phyloP scores from a whole-genome alignment of 2,797 vertebrate genomes.

The Amphiprion clarkii region DNA sequence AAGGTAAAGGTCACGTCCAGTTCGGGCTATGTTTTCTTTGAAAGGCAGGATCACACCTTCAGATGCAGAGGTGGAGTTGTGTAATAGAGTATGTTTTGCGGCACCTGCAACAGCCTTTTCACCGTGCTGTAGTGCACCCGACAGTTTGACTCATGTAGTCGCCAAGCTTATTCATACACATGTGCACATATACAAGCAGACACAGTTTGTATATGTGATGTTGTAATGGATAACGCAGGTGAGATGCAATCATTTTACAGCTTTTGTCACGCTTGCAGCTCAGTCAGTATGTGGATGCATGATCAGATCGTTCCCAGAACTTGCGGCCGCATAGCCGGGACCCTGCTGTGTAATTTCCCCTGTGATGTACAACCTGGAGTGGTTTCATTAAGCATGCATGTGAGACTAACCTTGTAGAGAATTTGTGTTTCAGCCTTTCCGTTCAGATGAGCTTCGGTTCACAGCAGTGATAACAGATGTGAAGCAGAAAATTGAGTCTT shows the following conservation, averaged over 20 bases:
- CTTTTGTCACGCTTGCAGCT: background rate
- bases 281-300: conserved; percentile 17
- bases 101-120: conserved; percentile 38
- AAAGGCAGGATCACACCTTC: conserved; percentile 24
- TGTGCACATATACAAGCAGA: conserved; percentile 1
- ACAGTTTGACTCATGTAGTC: conserved; percentile 26
- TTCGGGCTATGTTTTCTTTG: conserved; percentile 20
- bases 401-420: conserved; percentile 36
- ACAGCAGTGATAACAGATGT: conserved; percentile 43
- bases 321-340: conserved; percentile 2
- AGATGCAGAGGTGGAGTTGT: background rate
- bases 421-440: conserved; percentile 34
- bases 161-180: background rate
- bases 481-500: conserved; percentile 45
- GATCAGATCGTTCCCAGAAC: conserved; percentile 21
- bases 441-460: conserved; percentile 49
- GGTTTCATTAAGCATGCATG: conserved; percentile 52
- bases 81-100: conserved; percentile 18
- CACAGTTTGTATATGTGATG: background rate
- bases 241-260: background rate
- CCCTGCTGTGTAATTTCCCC: conserved; percentile 6
- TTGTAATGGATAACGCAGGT: conserved; percentile 10
- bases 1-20: conserved; percentile 35
- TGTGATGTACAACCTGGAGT: conserved; percentile 25
- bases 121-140: conserved; percentile 4